Evolutionary conservation across 1,140 invertebrate genomes (phyloP), one percentile per base, ranked within the genome.

Genomic region (Cydia strobilella): DNA sequence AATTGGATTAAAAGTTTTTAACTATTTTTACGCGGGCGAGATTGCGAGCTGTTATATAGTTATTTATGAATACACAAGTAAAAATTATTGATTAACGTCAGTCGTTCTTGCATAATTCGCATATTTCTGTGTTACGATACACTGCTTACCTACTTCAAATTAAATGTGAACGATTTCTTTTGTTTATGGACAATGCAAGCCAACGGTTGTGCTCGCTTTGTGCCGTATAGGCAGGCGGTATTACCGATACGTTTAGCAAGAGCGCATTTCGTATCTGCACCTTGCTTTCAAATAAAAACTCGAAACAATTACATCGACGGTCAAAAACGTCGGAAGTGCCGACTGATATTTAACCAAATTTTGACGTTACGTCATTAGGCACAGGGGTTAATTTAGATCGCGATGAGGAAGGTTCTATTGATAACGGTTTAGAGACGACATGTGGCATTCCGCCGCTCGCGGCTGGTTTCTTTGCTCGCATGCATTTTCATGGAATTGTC

Each of bases 401-500:
- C 83, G 73, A 81, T 74, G 9, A 3, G 27, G 65, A 18, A 75
- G 76, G 82, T 82, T 76, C 77, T 83, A 82, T 75, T 78, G 83
- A 82, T 85, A 83, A 80, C 82, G 84, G 85, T 87, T 83, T 82
- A 80, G 82, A 84, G 83, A 86, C 84, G 77, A 80, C 82, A 86
- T 86, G 85, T 87, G 87, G 87, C 86, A 92, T 91, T 89, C 88
- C 86, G 45, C 73, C 78, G 82, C 88, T 79, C 86, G 51, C 73
- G 78, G 82, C 89, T 79, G 86, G 91, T 91, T 91, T 90, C 89
- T 91, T 91, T 83, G 82, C 77, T 35, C 65, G 80, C 78, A 85
- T 91, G 82, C 86, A 91, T 93, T 93, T 93, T 93, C 89, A 91
- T 91, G 88, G 91, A 91, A 90, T 90, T 82, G 89, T 84, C 78